A percentile compares a stretch with the other conserved stretches of the same genome.
phyloP scores from a whole-genome alignment of 2,113 vertebrate species.

The Nothoprocta pentlandii region DNA sequence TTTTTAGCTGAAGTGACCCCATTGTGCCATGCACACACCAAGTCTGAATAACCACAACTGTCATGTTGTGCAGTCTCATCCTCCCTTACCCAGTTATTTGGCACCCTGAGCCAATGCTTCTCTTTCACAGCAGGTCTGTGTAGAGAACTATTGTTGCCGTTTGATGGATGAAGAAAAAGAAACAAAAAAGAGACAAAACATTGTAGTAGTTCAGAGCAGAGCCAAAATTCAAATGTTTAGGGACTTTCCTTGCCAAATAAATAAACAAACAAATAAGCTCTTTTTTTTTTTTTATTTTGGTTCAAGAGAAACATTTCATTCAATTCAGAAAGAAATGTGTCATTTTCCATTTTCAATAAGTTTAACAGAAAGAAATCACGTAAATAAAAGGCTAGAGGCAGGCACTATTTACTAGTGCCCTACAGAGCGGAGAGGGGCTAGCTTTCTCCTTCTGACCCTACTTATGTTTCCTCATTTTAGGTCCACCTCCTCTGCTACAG shows the following conservation, averaged over 20 bases:
- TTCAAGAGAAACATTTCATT: conserved; percentile 9
- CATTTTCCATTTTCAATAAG: conserved; percentile 47
- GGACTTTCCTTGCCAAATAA: conserved; percentile 49
- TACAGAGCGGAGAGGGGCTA: neutral
- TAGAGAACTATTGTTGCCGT: conserved; percentile 10
- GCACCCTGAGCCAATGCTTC: neutral
- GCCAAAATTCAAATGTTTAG: conserved; percentile 50
- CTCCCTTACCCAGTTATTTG: neutral
- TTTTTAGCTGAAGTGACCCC: neutral
- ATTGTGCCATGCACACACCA: neutral
- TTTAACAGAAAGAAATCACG: conserved; percentile 6
- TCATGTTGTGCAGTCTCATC: neutral
- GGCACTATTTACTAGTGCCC: neutral
- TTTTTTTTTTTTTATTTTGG: neutral
- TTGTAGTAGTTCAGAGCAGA: conserved; percentile 20
- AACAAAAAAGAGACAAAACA: conserved; percentile 38
- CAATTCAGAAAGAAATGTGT: conserved; percentile 37
- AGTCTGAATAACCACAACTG: neutral
- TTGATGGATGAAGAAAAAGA: conserved; percentile 25
- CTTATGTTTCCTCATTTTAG: neutral
- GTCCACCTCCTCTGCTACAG: neutral
- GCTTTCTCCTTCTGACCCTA: neutral
- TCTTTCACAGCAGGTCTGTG: neutral
- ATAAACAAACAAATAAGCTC: conserved; percentile 58
- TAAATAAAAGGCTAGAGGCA: conserved; percentile 39